A percentile compares a stretch with the other conserved stretches of the same genome.
Conservation (phyloP, 2,113 vertebrate species). For the Romanogobio albipinnatus region DNA sequence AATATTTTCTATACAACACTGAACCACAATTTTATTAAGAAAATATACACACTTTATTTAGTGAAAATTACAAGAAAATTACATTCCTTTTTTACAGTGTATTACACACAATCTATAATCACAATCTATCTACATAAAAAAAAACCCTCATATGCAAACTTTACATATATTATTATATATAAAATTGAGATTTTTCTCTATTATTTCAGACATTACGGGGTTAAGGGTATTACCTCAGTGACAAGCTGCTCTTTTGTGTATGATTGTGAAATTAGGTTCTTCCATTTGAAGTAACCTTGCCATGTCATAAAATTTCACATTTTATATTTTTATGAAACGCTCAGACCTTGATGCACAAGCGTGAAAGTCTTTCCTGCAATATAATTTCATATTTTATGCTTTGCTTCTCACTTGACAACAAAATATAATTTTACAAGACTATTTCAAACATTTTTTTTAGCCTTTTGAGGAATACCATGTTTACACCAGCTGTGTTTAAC, state of each 20-base stretch:
- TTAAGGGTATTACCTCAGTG: neutral
- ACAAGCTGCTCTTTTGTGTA: neutral
- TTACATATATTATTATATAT: too few species aligned
- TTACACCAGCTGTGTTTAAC: neutral
- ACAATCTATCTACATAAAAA: too few species aligned
- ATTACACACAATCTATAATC: too few species aligned
- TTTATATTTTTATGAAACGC: neutral
- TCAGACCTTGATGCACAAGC: neutral
- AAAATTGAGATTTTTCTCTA: neutral
- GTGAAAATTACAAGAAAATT: too few species aligned
- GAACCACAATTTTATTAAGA: too few species aligned
- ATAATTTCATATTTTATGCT: neutral
- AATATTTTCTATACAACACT: too few species aligned
- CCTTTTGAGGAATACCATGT: neutral
- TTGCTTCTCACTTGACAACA: neutral
- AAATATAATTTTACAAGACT: neutral
- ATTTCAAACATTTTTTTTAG: neutral
- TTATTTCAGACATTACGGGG: neutral
- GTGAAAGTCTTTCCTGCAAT: neutral
- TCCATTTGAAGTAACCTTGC: neutral
- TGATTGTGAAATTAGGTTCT: neutral
- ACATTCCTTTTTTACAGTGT: too few species aligned
- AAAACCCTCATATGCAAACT: too few species aligned
- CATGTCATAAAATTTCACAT: neutral
- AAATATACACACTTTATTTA: too few species aligned